Percentiles rank a stretch among this genome's conserved stretches.
These are phyloP conservation scores for Spinibarbus caldwelli DNA, from an alignment of 2,797 vertebrate genomes.

Conservation along the genomic window DNA sequence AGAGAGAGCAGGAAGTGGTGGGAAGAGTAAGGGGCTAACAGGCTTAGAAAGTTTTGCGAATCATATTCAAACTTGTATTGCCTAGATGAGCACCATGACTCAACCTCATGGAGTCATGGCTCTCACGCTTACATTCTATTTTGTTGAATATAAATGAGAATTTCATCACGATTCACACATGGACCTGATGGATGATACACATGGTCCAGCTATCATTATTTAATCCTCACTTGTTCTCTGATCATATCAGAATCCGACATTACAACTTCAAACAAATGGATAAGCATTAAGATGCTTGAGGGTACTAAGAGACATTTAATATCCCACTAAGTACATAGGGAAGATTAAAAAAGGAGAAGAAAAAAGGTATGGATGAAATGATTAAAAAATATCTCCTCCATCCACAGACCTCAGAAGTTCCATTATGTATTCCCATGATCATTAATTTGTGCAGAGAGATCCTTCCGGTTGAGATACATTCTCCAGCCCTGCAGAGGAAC, in stretches of 20 bases:
- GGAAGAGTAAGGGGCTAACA: neutral
- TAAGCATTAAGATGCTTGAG: conserved; percentile 65
- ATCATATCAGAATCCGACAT: conserved; percentile 66
- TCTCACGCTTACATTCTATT: conserved; percentile 10
- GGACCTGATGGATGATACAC: conserved; percentile 31
- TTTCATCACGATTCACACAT: neutral
- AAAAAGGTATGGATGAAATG: conserved; percentile 34
- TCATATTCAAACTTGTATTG: neutral
- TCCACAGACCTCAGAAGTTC: conserved; percentile 67
- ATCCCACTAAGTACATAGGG: conserved; percentile 75
- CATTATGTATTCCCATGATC: conserved; percentile 78
- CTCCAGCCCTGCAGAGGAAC: conserved; percentile 70
- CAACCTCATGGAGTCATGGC: no score
- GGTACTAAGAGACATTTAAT: conserved; percentile 72
- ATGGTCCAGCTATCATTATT: conserved; percentile 55
- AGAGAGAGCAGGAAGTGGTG: neutral
- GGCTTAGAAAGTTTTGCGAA: neutral
- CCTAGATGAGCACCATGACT: no score
- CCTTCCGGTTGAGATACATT: conserved; percentile 79
- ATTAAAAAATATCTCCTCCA: conserved; percentile 63
- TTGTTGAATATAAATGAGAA: conserved; percentile 36
- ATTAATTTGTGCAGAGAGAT: conserved; percentile 84
- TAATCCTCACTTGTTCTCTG: conserved; percentile 71
- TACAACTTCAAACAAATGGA: conserved; percentile 71
- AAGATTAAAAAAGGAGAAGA: conserved; percentile 64